Percentiles rank a stretch among this genome's conserved stretches.
Evolutionary conservation across 2,888 invertebrate species (phyloP).

Genomic region (Apantesis nais): DNA sequence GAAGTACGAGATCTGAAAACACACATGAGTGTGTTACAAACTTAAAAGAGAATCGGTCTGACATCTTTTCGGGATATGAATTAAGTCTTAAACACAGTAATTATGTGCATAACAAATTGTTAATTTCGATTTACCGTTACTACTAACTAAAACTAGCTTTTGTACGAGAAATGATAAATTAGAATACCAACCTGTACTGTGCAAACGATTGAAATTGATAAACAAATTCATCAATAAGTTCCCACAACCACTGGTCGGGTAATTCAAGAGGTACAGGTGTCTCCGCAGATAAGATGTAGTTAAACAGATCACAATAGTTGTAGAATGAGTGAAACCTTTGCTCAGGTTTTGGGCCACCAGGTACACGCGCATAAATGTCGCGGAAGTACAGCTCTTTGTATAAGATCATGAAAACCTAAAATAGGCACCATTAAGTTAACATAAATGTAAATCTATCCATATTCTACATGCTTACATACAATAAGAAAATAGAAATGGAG

Average conservation of each 20-base stretch:
- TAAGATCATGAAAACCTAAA: slow-evolving; percentile 94
- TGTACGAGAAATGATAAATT: background rate
- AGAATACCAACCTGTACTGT: slow-evolving; percentile 88
- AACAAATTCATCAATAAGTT: slow-evolving; percentile 99
- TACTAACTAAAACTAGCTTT: background rate
- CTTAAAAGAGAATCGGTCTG: background rate
- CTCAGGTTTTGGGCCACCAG: slow-evolving; percentile 95
- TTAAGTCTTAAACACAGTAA: no score
- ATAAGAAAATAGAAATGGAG: background rate
- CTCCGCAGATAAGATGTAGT: slow-evolving; percentile 96
- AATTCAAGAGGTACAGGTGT: slow-evolving; percentile 95
- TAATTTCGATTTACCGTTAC: no score
- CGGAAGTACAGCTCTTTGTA: slow-evolving; percentile 99
- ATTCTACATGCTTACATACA: background rate
- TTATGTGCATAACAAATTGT: no score
- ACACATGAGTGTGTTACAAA: background rate
- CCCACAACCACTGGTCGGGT: slow-evolving; percentile 99
- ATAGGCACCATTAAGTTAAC: slow-evolving; percentile 32
- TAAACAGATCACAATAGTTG: slow-evolving; percentile 99
- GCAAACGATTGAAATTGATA: slow-evolving; percentile 98
- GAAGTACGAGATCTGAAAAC: slow-evolving; percentile 84
- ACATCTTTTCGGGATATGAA: no score
- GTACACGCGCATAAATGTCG: slow-evolving; percentile 97
- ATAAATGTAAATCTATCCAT: background rate
- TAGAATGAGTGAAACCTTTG: slow-evolving; percentile 98